A percentile compares a stretch with the other conserved stretches of the same genome.
Evolutionary conservation across 2,113 vertebrate species (phyloP).

Genomic region (Rutilus rutilus): DNA sequence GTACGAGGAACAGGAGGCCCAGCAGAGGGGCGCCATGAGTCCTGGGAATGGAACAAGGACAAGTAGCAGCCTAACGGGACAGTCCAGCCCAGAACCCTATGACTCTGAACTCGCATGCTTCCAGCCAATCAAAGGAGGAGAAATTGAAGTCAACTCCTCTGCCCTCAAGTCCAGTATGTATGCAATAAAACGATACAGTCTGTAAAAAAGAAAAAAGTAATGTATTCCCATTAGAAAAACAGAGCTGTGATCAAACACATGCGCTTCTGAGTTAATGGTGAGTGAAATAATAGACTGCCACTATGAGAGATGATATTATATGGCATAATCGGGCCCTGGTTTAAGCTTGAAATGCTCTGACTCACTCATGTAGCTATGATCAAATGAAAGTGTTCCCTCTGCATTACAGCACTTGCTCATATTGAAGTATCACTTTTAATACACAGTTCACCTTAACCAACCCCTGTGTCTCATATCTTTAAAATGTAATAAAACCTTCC

Average conservation of each 20-base stretch:
- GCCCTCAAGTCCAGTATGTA: constrained; percentile 89
- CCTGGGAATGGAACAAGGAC: constrained; percentile 56
- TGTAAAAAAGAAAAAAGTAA: not conserved
- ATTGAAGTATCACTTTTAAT: constrained; percentile 26
- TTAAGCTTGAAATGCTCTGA: constrained; percentile 47
- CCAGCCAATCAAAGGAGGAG: constrained; percentile 89
- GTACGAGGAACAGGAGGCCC: constrained; percentile 91
- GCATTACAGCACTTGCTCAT: not conserved
- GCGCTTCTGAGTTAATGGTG: constrained; percentile 58
- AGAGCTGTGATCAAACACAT: constrained; percentile 29
- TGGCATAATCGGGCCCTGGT: constrained; percentile 47
- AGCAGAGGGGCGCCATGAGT: constrained; percentile 74
- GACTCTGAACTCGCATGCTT: constrained; percentile 87
- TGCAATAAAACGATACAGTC: not conserved
- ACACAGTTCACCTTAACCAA: not conserved
- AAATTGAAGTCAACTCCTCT: constrained; percentile 95
- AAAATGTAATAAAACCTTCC: constrained; percentile 27
- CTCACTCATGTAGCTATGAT: constrained; percentile 10
- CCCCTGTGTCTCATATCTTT: not conserved
- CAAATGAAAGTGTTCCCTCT: not conserved
- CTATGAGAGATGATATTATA: constrained; percentile 54
- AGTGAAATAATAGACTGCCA: constrained; percentile 57
- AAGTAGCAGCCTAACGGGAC: constrained; percentile 65
- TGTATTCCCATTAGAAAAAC: not conserved
- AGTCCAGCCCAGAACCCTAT: constrained; percentile 84